phyloP scores from a whole-genome alignment of 2,888 invertebrate genomes.

The Glyphotaelius pellucidus region DNA sequence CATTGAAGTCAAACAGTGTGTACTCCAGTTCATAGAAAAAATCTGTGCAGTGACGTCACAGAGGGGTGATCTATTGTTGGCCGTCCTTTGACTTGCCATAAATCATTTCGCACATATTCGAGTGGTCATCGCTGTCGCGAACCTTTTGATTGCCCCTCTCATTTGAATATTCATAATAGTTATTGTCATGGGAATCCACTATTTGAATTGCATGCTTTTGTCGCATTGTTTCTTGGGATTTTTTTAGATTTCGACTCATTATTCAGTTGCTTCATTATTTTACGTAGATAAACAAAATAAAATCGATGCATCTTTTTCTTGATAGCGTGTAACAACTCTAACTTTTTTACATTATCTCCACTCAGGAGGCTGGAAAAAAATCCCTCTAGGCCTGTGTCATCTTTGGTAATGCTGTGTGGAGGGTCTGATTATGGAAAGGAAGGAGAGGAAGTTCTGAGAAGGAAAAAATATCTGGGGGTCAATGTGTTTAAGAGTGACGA shows the following conservation, averaged over 20 bases:
- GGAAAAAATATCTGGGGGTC: too few species aligned
- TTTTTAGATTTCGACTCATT: neutral
- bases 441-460: too few species aligned
- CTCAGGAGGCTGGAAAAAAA: too few species aligned
- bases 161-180: conserved; percentile 51
- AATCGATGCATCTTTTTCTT: neutral
- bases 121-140: conserved; percentile 63
- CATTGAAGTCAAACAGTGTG: conserved; percentile 45
- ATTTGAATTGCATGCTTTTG: conserved; percentile 29
- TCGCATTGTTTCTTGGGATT: neutral
- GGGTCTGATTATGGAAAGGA: too few species aligned
- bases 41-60: conserved; percentile 53
- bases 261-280: neutral
- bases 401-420: too few species aligned
- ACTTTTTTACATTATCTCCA: too few species aligned
- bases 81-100: conserved; percentile 47
- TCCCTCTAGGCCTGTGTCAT: too few species aligned
- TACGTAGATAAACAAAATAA: neutral
- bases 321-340: neutral
- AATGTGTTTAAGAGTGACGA: too few species aligned
- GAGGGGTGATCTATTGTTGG: conserved; percentile 54
- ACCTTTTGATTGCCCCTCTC: conserved; percentile 58
- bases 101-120: conserved; percentile 61
- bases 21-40: conserved; percentile 41
- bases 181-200: conserved; percentile 63